phyloP scores from a whole-genome alignment of 2,888 invertebrate genomes.

The Phengaris arion region DNA sequence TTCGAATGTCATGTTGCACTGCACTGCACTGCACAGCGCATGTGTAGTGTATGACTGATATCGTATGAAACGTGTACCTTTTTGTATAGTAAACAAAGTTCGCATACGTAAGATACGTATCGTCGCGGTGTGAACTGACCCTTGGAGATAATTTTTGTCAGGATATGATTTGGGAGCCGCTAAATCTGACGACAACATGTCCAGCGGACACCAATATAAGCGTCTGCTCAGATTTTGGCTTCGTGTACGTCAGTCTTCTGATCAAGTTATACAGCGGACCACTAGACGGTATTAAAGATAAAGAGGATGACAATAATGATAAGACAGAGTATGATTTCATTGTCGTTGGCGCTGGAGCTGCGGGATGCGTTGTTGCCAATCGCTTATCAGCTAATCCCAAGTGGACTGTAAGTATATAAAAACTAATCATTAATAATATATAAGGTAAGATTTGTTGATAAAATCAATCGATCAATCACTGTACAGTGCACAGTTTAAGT shows the following conservation, averaged over 20 bases:
- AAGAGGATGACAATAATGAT: slow-evolving; percentile 35
- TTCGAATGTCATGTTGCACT: no score
- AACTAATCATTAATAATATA: no score
- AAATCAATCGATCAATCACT: no score
- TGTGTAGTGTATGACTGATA: no score
- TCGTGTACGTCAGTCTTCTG: slow-evolving; percentile 24
- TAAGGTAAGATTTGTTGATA: no score
- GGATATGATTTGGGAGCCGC: slow-evolving; percentile 40
- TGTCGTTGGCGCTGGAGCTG: slow-evolving; percentile 60
- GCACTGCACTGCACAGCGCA: no score
- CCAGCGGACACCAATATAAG: slow-evolving; percentile 47
- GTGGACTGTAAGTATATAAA: slow-evolving; percentile 49
- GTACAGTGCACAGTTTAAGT: no score
- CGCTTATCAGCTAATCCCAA: slow-evolving; percentile 49
- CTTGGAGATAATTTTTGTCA: not conserved
- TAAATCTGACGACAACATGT: slow-evolving; percentile 38
- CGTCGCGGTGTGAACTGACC: no score
- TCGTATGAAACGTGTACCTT: no score
- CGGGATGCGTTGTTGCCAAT: slow-evolving; percentile 60
- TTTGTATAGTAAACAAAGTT: no score
- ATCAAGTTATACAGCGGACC: slow-evolving; percentile 22
- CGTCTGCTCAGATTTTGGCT: slow-evolving; percentile 43
- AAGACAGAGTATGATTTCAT: slow-evolving; percentile 56
- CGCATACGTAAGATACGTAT: no score
- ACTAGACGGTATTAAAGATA: slow-evolving; percentile 30